Percentiles rank a stretch among this genome's conserved stretches.
These are phyloP conservation scores for Eulemur albifrons DNA, from an alignment of 2,797 vertebrate genomes.

Conservation along the genomic window DNA sequence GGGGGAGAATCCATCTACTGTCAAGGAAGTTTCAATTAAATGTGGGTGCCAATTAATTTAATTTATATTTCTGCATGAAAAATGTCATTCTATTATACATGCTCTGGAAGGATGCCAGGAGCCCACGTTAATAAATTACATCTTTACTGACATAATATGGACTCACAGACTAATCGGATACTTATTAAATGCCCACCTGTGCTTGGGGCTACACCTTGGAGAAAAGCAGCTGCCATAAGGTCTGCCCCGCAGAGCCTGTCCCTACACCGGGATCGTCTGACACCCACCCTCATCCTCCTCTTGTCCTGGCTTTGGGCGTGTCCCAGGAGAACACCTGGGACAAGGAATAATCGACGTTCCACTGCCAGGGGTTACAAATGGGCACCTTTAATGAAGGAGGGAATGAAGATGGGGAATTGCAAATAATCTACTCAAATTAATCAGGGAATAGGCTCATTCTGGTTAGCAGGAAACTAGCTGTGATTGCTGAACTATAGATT, in stretches of 20 bases:
- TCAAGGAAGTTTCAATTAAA: slow-evolving; percentile 74
- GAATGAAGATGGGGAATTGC: slow-evolving; percentile 33
- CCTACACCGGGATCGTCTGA: neutral
- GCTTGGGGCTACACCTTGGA: neutral
- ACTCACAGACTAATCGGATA: slow-evolving; percentile 61
- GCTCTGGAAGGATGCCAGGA: slow-evolving; percentile 68
- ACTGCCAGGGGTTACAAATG: slow-evolving; percentile 38
- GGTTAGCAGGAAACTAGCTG: slow-evolving; percentile 9
- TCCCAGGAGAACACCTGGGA: neutral
- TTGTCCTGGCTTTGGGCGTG: neutral
- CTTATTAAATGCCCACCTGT: slow-evolving; percentile 74
- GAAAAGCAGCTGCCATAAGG: slow-evolving; percentile 25
- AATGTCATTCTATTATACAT: slow-evolving; percentile 67
- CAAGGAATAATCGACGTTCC: slow-evolving; percentile 28
- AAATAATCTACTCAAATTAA: slow-evolving; percentile 48
- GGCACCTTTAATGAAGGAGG: slow-evolving; percentile 30
- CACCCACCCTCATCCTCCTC: neutral
- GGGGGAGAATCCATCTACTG: slow-evolving; percentile 53
- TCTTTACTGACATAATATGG: slow-evolving; percentile 58
- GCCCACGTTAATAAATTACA: slow-evolving; percentile 67
- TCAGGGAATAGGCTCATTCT: neutral
- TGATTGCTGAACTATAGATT: neutral
- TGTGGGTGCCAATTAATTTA: slow-evolving; percentile 74
- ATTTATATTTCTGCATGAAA: slow-evolving; percentile 76
- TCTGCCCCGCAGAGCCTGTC: neutral